Conservation (phyloP, 2,113 vertebrate species). For the Rhineura floridana region DNA sequence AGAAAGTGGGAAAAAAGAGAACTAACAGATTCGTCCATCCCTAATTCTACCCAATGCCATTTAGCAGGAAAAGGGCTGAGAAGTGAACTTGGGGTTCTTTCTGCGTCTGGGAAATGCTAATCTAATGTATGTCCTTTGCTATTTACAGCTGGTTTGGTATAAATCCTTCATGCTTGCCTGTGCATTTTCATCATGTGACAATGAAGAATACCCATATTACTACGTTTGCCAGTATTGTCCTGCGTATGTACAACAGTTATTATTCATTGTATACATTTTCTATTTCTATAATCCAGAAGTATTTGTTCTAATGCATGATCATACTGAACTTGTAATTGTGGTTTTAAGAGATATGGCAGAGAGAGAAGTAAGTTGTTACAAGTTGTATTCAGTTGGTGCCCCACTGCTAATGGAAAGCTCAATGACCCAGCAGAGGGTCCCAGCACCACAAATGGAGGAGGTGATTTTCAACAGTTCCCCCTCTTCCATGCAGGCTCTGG, state of each 20-base stretch:
- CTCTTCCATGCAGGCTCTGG: no score
- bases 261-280: neutral
- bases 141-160: constrained; percentile 1
- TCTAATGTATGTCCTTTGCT: neutral
- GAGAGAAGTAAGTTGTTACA: no score
- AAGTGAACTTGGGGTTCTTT: neutral
- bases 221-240: constrained; percentile 13
- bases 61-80: no score
- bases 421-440: no score
- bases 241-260: neutral
- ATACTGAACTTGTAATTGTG: neutral
- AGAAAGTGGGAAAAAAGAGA: no score
- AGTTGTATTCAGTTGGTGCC: no score
- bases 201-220: neutral
- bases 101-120: neutral
- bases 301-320: neutral
- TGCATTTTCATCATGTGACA: neutral
- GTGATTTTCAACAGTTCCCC: no score
- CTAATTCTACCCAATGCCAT: no score
- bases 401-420: no score
- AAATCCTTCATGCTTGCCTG: neutral
- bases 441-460: no score
- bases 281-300: neutral
- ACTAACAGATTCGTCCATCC: no score
- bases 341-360: neutral